A percentile compares a stretch with the other conserved stretches of the same genome.
These are phyloP conservation scores for Phylloscopus whistleri DNA, from an alignment of 2,113 vertebrate genomes.

Conservation along the genomic window DNA sequence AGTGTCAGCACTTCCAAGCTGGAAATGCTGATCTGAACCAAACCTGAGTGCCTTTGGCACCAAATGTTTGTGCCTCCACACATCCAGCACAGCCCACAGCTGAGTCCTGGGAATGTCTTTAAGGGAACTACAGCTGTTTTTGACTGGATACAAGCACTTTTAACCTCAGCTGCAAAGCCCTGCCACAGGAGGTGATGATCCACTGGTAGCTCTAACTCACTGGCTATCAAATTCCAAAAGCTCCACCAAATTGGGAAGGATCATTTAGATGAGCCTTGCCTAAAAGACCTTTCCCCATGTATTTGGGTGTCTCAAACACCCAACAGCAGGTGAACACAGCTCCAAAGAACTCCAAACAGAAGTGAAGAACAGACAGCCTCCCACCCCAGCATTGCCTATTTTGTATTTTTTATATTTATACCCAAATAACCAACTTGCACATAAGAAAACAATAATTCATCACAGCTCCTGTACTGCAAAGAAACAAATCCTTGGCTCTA, in stretches of 20 bases:
- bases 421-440: background rate
- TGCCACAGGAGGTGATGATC: background rate
- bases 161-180: background rate
- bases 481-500: background rate
- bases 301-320: background rate
- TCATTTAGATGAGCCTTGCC: background rate
- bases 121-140: background rate
- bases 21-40: background rate
- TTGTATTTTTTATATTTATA: background rate
- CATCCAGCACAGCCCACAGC: background rate
- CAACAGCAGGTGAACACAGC: background rate
- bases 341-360: background rate
- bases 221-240: background rate
- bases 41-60: background rate
- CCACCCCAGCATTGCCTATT: background rate
- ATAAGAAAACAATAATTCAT: background rate
- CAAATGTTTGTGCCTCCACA: background rate
- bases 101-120: background rate
- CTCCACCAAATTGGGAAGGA: background rate
- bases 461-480: background rate
- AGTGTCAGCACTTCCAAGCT: background rate
- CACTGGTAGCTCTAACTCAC: background rate
- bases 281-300: accelerated
- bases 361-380: background rate
- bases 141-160: background rate